Conservation (phyloP, 2,797 vertebrate genomes). For the Corythornis leucogaster region DNA sequence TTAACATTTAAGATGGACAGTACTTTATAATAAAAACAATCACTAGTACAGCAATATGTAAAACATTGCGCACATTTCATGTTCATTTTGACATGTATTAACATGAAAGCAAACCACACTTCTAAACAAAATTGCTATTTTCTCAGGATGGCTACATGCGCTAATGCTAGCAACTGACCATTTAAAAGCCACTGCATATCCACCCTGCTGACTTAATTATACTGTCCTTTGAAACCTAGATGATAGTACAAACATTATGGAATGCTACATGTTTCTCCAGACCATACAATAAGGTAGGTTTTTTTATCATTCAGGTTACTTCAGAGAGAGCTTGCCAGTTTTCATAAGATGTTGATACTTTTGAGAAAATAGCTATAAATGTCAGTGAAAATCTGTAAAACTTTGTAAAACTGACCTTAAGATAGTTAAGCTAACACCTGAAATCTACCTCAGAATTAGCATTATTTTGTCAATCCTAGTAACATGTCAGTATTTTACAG, state of each 20-base stretch:
- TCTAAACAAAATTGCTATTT: neutral
- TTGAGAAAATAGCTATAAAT: neutral
- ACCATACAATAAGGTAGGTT: neutral
- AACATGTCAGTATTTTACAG: neutral
- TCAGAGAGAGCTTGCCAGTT: neutral
- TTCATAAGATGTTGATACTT: neutral
- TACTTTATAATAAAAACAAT: neutral
- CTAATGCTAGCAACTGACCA: neutral
- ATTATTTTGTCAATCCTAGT: neutral
- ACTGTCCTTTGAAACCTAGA: neutral
- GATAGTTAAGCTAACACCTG: neutral
- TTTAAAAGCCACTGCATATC: neutral
- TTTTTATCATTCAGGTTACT: neutral
- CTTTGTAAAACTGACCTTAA: neutral
- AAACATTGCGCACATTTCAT: fast-evolving
- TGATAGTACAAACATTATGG: neutral
- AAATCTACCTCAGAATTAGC: neutral
- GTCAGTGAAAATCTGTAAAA: neutral
- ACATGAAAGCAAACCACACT: neutral
- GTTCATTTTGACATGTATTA: neutral
- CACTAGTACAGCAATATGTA: neutral
- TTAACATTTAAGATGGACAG: neutral
- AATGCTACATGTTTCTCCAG: neutral
- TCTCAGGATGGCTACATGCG: neutral
- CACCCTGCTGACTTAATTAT: neutral